phyloP scores from a whole-genome alignment of 2,797 vertebrate species.

The Acipenser oxyrinchus region DNA sequence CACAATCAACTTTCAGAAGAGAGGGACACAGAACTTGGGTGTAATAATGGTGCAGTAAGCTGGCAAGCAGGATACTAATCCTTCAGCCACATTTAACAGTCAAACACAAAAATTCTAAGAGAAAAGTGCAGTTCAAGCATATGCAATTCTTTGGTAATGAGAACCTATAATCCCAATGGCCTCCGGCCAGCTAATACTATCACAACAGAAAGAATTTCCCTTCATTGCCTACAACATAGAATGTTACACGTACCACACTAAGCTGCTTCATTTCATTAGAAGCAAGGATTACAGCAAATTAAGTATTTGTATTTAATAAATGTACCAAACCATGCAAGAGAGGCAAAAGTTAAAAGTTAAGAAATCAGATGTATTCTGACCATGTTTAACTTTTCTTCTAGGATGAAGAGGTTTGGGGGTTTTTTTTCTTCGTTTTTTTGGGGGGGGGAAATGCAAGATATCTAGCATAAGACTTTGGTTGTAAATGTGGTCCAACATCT shows the following conservation, averaged over 20 bases:
- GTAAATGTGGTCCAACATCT: no score
- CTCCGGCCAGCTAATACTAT: conserved; percentile 68
- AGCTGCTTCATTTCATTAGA: conserved; percentile 46
- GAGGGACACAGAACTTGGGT: no score
- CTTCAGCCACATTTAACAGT: conserved; percentile 42
- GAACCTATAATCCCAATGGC: conserved; percentile 71
- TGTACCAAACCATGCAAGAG: not conserved
- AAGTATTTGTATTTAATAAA: conserved; percentile 53
- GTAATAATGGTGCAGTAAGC: conserved; percentile 35
- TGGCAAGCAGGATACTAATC: conserved; percentile 41
- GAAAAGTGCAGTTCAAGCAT: conserved; percentile 79
- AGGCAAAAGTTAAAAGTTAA: no score
- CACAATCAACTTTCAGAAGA: no score
- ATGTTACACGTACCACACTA: conserved; percentile 48
- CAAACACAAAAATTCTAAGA: conserved; percentile 36
- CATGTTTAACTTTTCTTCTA: no score
- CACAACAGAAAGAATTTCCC: conserved; percentile 70
- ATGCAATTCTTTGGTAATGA: conserved; percentile 73
- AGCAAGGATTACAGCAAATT: conserved; percentile 58
- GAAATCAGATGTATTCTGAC: no score
- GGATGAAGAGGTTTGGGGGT: no score
- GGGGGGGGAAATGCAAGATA: no score
- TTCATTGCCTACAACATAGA: conserved; percentile 59
- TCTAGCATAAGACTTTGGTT: no score
- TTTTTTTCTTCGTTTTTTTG: no score